Conservation (phyloP, 2,113 vertebrate species). For the Syrmaticus mikado region DNA sequence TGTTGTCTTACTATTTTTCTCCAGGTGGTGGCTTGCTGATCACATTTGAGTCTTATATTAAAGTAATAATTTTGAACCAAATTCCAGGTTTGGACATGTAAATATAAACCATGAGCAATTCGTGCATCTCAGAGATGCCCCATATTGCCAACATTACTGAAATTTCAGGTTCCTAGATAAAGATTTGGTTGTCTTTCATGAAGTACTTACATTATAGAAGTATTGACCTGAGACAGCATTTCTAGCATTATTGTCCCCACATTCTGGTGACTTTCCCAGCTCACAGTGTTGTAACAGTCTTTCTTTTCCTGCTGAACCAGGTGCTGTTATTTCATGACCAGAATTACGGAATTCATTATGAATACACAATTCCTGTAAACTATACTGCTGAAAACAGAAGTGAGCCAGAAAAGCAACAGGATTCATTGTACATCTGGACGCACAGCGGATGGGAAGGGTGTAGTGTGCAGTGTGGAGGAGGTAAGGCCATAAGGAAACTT, state of each 20-base stretch:
- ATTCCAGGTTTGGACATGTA: background rate
- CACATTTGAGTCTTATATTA: background rate
- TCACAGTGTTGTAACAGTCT: slow-evolving; percentile 8
- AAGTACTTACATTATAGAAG: background rate
- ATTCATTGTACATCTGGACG: slow-evolving; percentile 94
- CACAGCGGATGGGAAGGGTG: slow-evolving; percentile 96
- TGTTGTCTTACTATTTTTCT: background rate
- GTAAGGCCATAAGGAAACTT: slow-evolving; percentile 64
- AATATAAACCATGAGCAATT: background rate
- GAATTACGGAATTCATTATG: slow-evolving; percentile 95
- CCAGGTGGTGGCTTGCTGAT: background rate
- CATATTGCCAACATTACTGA: background rate
- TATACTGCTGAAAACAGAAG: slow-evolving; percentile 78
- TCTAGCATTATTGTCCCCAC: background rate
- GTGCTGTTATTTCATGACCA: slow-evolving; percentile 96
- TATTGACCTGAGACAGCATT: background rate
- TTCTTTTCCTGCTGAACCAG: slow-evolving; percentile 73
- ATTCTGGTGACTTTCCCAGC: background rate
- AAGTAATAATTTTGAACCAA: background rate
- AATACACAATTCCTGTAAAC: slow-evolving; percentile 95
- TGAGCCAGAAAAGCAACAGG: slow-evolving; percentile 79
- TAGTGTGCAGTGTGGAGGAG: slow-evolving; percentile 94
- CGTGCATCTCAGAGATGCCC: background rate
- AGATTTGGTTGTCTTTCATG: background rate
- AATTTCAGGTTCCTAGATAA: background rate